These are phyloP conservation scores for Andrena camellia DNA, from an alignment of 2,888 invertebrate species.

Conservation along the genomic window DNA sequence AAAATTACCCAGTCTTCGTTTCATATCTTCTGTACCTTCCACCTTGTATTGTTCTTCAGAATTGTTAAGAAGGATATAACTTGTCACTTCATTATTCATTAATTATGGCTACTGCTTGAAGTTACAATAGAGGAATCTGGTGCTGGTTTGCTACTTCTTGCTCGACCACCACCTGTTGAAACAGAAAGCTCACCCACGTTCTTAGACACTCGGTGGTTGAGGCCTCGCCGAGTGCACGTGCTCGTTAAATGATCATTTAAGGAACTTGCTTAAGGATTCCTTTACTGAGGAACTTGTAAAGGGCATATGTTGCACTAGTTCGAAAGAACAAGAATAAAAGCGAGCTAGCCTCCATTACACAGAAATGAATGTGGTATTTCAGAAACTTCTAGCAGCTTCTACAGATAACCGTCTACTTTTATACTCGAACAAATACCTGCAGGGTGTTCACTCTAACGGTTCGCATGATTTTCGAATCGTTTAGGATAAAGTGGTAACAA, in stretches of 20 bases:
- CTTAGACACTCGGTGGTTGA: slow-evolving; percentile 37
- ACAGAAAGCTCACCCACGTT: slow-evolving; percentile 61
- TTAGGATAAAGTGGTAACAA: too few species aligned
- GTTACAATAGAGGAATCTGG: slow-evolving; percentile 27
- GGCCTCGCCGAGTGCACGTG: slow-evolving; percentile 9
- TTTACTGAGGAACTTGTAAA: background rate
- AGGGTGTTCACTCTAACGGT: too few species aligned
- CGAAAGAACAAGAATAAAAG: background rate
- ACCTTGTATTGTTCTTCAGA: background rate
- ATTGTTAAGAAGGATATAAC: background rate
- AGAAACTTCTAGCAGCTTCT: background rate
- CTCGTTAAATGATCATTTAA: slow-evolving; percentile 37
- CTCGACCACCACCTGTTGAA: slow-evolving; percentile 69
- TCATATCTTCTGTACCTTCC: too few species aligned
- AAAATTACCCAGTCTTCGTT: too few species aligned
- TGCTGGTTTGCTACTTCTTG: slow-evolving; percentile 13
- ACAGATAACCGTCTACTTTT: background rate
- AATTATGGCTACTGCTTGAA: slow-evolving; percentile 39
- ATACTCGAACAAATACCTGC: too few species aligned
- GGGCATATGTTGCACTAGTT: background rate
- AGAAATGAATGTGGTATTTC: background rate
- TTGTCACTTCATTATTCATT: slow-evolving; percentile 2
- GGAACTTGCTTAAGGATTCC: too few species aligned
- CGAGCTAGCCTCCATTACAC: too few species aligned
- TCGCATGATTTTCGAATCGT: too few species aligned